Percentiles rank a stretch among this genome's conserved stretches.
These are phyloP conservation scores for Oeneis ivallda DNA, from an alignment of 2,888 invertebrate species.

Conservation along the genomic window DNA sequence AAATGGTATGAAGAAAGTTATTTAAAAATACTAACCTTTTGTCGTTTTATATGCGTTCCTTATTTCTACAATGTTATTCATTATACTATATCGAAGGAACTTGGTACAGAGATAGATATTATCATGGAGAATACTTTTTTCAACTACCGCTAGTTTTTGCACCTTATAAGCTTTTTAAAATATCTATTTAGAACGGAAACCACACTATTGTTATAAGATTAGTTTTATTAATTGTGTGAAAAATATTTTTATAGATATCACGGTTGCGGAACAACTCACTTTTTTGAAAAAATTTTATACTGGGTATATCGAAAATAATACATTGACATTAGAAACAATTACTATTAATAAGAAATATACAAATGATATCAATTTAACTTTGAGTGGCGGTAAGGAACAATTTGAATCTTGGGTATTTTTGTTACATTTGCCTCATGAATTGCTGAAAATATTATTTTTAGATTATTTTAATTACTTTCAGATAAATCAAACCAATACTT, in stretches of 20 bases:
- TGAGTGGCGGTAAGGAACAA: background rate
- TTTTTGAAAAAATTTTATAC: background rate
- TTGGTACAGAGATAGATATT: too few species aligned
- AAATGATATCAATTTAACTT: background rate
- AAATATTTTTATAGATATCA: too few species aligned
- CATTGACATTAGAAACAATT: background rate
- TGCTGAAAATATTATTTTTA: conserved; percentile 36
- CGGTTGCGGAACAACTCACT: background rate
- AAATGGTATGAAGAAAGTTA: conserved; percentile 44
- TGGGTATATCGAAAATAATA: conserved; percentile 2
- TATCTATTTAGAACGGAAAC: too few species aligned
- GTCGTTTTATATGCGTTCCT: too few species aligned
- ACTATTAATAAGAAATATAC: background rate
- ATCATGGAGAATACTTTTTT: too few species aligned
- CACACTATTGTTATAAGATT: too few species aligned
- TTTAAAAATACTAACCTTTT: too few species aligned
- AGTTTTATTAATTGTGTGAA: too few species aligned
- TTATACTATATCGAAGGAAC: too few species aligned
- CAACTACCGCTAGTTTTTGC: too few species aligned
- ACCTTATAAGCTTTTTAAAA: too few species aligned
- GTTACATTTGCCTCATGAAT: background rate
- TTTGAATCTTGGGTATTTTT: background rate
- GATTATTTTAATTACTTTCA: conserved; percentile 47
- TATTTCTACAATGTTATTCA: too few species aligned
- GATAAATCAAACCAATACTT: conserved; percentile 38